A percentile compares a stretch with the other conserved stretches of the same genome.
Evolutionary conservation across 2,888 invertebrate species (phyloP).

Genomic region (Poecilus cupreus): DNA sequence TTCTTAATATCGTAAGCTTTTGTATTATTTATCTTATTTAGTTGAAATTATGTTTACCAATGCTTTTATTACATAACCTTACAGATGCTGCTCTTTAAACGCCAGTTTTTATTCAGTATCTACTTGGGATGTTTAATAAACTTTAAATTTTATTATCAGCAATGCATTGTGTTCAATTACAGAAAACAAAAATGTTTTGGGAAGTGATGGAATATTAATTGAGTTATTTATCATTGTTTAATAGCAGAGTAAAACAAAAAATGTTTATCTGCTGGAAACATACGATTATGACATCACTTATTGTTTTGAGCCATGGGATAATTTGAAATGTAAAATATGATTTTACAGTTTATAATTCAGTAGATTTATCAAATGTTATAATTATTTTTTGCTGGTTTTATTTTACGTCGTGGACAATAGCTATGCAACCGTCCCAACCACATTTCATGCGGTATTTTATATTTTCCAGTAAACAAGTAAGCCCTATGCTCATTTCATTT

Average conservation of each 20-base stretch:
- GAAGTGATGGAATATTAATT: no score
- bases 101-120: no score
- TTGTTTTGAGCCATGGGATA: background rate
- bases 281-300: background rate
- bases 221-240: no score
- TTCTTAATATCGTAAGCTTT: conserved; percentile 56
- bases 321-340: conserved; percentile 10
- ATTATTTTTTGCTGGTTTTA: background rate
- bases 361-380: background rate
- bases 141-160: no score
- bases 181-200: no score
- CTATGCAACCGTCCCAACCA: background rate
- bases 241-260: no score
- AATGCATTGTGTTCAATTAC: no score
- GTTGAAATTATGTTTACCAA: conserved; percentile 55
- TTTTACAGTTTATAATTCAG: background rate
- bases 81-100: conserved; percentile 40
- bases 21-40: conserved; percentile 59
- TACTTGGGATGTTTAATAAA: no score
- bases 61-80: conserved; percentile 45
- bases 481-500: conserved; percentile 1
- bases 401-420: background rate
- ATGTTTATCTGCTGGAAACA: no score
- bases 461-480: conserved; percentile 1
- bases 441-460: background rate